These are phyloP conservation scores for Allophyes oxyacanthae DNA, from an alignment of 2,888 invertebrate genomes.

Conservation along the genomic window DNA sequence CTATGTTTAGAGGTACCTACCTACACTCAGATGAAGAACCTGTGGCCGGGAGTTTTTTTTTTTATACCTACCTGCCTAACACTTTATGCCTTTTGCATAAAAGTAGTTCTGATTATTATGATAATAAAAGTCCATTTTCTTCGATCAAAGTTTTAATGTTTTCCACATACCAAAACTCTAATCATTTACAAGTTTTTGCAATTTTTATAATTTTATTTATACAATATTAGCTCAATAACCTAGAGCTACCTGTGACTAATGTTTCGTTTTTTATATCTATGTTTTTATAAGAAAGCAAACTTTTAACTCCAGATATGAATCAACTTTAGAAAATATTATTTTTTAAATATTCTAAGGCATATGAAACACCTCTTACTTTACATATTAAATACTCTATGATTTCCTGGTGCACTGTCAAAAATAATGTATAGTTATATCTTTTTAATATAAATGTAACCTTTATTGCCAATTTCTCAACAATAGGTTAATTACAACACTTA, in stretches of 20 bases:
- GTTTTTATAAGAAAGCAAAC: slow-evolving; percentile 77
- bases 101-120: not conserved
- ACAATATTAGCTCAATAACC: slow-evolving; percentile 81
- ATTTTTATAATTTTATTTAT: slow-evolving; percentile 85
- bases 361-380: slow-evolving; percentile 70
- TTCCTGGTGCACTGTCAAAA: slow-evolving; percentile 69
- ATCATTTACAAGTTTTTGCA: slow-evolving; percentile 81
- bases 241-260: slow-evolving; percentile 84
- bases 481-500: slow-evolving; percentile 72
- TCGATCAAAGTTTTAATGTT: slow-evolving; percentile 83
- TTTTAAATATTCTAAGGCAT: slow-evolving; percentile 76
- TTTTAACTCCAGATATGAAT: slow-evolving; percentile 72
- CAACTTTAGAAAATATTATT: slow-evolving; percentile 79
- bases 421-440: slow-evolving; percentile 70
- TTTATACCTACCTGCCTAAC: too few species aligned
- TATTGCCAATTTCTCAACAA: slow-evolving; percentile 70
- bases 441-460: slow-evolving; percentile 62
- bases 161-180: slow-evolving; percentile 75
- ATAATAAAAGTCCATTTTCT: slow-evolving; percentile 71
- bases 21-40: too few species aligned
- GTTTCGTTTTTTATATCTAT: slow-evolving; percentile 75
- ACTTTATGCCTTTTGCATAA: too few species aligned
- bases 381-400: slow-evolving; percentile 67
- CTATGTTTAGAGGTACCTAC: too few species aligned
- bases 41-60: too few species aligned